These are phyloP conservation scores for Crossocerus cetratus DNA, from an alignment of 2,888 invertebrate species.

Conservation along the genomic window DNA sequence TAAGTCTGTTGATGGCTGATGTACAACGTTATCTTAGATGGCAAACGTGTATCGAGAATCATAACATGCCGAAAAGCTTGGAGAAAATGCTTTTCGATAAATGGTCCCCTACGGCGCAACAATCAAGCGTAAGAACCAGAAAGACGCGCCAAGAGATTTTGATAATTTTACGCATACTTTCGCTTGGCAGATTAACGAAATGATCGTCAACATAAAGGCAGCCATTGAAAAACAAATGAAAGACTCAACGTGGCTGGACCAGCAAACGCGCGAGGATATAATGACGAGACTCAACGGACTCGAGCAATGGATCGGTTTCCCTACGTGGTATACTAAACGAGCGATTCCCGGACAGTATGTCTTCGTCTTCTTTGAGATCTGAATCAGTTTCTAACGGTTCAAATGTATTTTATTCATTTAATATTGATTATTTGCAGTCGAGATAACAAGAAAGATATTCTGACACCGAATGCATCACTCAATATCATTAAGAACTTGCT, in stretches of 20 bases:
- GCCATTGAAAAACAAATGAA: not conserved
- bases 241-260: not conserved
- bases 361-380: not conserved
- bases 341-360: not conserved
- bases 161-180: not conserved
- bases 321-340: not conserved
- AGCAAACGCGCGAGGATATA: not conserved
- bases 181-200: not conserved
- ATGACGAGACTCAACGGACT: not conserved
- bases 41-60: not conserved
- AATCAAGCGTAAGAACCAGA: too few relatives aligned
- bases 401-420: not conserved
- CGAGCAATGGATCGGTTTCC: not conserved
- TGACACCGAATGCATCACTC: not conserved
- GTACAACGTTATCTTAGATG: not conserved
- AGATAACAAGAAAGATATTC: not conserved
- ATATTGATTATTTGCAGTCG: not conserved
- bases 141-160: too few relatives aligned
- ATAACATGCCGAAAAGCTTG: not conserved
- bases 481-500: not conserved
- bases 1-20: not conserved
- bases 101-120: not conserved
- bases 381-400: too few relatives aligned
- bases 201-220: not conserved
- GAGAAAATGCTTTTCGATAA: not conserved